Evolutionary conservation across 2,888 invertebrate genomes (phyloP).

Genomic region (Masnerella sp.): DNA sequence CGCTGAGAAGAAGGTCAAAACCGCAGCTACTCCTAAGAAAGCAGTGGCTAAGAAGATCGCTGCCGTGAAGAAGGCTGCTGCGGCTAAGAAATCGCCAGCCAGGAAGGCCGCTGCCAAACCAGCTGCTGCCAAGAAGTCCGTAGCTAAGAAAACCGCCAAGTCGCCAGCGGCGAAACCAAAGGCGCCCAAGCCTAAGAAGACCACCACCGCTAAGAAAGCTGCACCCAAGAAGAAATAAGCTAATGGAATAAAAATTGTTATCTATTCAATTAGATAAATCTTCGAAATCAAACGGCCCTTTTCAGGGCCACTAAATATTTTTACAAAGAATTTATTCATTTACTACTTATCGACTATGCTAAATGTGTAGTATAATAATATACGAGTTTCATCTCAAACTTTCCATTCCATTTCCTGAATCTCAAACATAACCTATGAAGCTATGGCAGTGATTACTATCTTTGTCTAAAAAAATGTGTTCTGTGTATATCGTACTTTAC

Average conservation of each 20-base stretch:
- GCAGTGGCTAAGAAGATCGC: conserved; percentile 57
- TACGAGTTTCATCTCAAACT: too few species aligned
- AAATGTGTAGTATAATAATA: too few species aligned
- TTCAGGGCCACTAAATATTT: conserved; percentile 8
- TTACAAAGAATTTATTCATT: neutral
- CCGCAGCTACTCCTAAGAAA: conserved; percentile 64
- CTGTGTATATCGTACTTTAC: too few species aligned
- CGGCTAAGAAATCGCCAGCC: conserved; percentile 33
- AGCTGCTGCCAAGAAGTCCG: conserved; percentile 37
- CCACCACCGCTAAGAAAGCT: conserved; percentile 55
- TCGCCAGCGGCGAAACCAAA: conserved; percentile 74
- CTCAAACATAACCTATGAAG: too few species aligned
- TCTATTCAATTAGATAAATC: neutral
- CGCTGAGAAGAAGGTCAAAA: conserved; percentile 62
- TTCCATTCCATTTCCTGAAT: too few species aligned
- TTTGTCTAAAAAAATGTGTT: too few species aligned
- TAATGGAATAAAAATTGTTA: neutral
- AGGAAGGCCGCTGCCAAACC: conserved; percentile 42
- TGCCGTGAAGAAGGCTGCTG: conserved; percentile 55
- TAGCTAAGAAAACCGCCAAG: conserved; percentile 71
- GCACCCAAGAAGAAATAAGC: conserved; percentile 56
- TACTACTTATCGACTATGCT: too few species aligned
- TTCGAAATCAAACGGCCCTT: conserved; percentile 11
- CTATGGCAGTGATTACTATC: too few species aligned
- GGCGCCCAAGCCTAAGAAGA: conserved; percentile 73